Conservation (phyloP, 1,140 invertebrate genomes). For the Microvelia longipes region DNA sequence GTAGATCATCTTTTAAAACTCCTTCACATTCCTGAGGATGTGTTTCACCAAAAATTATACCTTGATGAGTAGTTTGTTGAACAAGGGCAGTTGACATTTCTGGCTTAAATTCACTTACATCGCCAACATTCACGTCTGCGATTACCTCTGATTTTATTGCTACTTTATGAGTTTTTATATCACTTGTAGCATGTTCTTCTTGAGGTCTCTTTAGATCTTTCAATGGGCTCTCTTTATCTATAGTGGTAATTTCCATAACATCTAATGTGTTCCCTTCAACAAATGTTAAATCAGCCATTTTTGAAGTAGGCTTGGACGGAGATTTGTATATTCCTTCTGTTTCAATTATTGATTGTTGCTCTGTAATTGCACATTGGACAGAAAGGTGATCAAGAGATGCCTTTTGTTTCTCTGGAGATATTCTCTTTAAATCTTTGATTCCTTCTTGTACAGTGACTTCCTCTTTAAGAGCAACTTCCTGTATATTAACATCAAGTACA, state of each 20-base stretch:
- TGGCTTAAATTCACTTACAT: slow-evolving; percentile 26
- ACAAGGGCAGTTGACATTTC: slow-evolving; percentile 30
- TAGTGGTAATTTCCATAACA: slow-evolving; percentile 18
- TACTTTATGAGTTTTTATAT: slow-evolving; percentile 34
- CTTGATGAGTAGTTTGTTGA: slow-evolving; percentile 31
- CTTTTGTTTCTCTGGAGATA: slow-evolving; percentile 18
- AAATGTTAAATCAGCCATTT: slow-evolving; percentile 16
- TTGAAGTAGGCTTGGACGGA: slow-evolving; percentile 15
- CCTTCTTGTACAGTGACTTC: slow-evolving; percentile 21
- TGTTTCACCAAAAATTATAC: slow-evolving; percentile 34
- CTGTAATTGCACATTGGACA: slow-evolving; percentile 36
- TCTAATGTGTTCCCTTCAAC: slow-evolving; percentile 18
- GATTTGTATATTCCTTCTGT: slow-evolving; percentile 19
- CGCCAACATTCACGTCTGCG: slow-evolving; percentile 28
- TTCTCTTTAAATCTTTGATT: slow-evolving; percentile 17
- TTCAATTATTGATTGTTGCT: slow-evolving; percentile 36
- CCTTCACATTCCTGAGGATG: slow-evolving; percentile 36
- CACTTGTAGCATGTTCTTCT: slow-evolving; percentile 31
- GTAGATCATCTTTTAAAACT: slow-evolving; percentile 27
- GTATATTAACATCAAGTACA: slow-evolving; percentile 26
- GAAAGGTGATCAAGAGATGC: slow-evolving; percentile 27
- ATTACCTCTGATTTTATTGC: slow-evolving; percentile 36
- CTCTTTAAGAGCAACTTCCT: slow-evolving; percentile 25
- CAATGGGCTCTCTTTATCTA: slow-evolving; percentile 31
- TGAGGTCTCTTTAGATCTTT: slow-evolving; percentile 19